Percentiles rank a stretch among this genome's conserved stretches.
phyloP scores from a whole-genome alignment of 64 coral and sea anemone species.

The Actinia tenebrosa region DNA sequence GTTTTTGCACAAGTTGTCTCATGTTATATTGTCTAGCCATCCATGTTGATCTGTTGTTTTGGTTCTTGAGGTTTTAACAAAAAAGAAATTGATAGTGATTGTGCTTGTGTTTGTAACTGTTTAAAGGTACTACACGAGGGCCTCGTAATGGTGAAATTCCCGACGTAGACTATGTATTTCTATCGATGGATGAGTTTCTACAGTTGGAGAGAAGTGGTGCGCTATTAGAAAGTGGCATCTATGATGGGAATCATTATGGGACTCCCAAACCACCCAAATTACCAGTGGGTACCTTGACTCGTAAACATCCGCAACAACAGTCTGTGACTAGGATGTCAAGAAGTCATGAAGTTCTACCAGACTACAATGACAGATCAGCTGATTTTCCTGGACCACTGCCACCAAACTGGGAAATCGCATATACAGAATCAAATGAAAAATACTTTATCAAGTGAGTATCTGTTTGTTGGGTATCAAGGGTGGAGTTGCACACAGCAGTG shows the following conservation, averaged over 20 bases:
- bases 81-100: no score
- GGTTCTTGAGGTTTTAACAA: no score
- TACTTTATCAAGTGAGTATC: slow-evolving; percentile 93
- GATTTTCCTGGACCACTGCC: slow-evolving; percentile 69
- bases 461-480: neutral
- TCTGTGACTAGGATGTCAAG: slow-evolving; percentile 2
- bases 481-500: no score
- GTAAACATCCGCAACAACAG: neutral
- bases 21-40: no score
- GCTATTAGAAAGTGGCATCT: slow-evolving; percentile 87
- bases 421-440: slow-evolving; percentile 88
- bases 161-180: slow-evolving; percentile 83
- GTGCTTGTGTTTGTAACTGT: neutral
- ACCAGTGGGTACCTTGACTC: slow-evolving; percentile 30
- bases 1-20: no score
- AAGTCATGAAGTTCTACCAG: neutral
- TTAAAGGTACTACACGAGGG: slow-evolving; percentile 72
- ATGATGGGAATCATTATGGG: slow-evolving; percentile 90
- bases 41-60: no score
- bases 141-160: slow-evolving; percentile 84
- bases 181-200: slow-evolving; percentile 65
- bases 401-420: slow-evolving; percentile 91
- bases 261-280: slow-evolving; percentile 90
- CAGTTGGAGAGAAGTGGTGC: slow-evolving; percentile 72
- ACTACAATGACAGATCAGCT: neutral